Conservation (phyloP, 2,113 vertebrate species). For the Labrus mixtus region DNA sequence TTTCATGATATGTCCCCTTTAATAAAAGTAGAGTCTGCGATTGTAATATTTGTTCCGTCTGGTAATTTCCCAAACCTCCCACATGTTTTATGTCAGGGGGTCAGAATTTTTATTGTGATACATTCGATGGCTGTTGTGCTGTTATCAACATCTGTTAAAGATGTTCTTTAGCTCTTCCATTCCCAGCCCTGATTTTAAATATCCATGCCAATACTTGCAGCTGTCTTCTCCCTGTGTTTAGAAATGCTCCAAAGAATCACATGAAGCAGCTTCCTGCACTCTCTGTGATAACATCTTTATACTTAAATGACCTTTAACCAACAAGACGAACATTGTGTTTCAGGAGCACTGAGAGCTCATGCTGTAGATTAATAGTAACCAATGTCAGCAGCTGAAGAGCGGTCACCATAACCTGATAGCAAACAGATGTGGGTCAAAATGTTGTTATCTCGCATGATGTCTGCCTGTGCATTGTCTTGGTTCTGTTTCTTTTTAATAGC, state of each 20-base stretch:
- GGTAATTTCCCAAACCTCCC: too few relatives aligned
- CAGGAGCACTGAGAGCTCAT: background rate
- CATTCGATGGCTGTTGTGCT: too few relatives aligned
- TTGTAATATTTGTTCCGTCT: too few relatives aligned
- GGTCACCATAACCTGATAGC: slow-evolving; percentile 2
- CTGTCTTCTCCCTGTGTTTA: background rate
- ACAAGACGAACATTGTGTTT: background rate
- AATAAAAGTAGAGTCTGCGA: too few relatives aligned
- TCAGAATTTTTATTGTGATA: too few relatives aligned
- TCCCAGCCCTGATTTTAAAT: background rate
- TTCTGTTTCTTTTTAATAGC: background rate
- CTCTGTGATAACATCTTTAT: background rate
- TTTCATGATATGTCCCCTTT: too few relatives aligned
- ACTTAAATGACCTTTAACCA: background rate
- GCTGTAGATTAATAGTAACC: slow-evolving; percentile 1
- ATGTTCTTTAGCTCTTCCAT: background rate
- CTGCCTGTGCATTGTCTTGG: background rate
- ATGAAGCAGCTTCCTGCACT: background rate
- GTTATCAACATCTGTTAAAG: too few relatives aligned
- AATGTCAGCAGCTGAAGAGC: slow-evolving; percentile 32
- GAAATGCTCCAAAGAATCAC: background rate
- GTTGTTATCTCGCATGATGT: background rate
- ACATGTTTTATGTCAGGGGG: too few relatives aligned
- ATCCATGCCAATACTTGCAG: background rate
- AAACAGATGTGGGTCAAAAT: background rate